Evolutionary conservation across 2,888 invertebrate genomes (phyloP).

Genomic region (Lasioglossum leucozonium): DNA sequence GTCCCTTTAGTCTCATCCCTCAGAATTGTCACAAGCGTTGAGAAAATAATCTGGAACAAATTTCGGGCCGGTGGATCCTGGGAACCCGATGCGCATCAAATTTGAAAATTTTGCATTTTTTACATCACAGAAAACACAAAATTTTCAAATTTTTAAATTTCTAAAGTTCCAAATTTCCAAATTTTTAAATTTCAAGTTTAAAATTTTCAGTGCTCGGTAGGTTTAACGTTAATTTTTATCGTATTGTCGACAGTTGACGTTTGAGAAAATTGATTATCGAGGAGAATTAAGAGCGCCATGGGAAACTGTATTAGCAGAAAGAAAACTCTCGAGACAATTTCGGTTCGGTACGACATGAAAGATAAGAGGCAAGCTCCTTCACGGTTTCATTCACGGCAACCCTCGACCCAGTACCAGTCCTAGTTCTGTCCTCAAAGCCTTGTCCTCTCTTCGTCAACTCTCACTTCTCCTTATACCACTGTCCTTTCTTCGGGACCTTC

Average conservation of each 20-base stretch:
- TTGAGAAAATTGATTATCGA: background rate
- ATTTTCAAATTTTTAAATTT: too few species aligned
- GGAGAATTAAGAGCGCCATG: slow-evolving; percentile 30
- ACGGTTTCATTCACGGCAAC: slow-evolving; percentile 60
- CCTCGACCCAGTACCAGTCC: slow-evolving; percentile 58
- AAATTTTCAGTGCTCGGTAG: too few species aligned
- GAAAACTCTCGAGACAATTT: slow-evolving; percentile 48
- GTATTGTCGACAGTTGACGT: background rate
- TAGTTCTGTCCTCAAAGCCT: slow-evolving; percentile 46
- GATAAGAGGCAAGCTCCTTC: slow-evolving; percentile 58
- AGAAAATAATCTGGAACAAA: too few species aligned
- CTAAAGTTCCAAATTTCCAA: too few species aligned
- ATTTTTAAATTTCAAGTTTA: too few species aligned
- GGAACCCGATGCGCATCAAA: too few species aligned
- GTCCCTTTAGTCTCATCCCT: too few species aligned
- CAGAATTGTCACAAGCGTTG: too few species aligned
- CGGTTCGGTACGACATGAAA: slow-evolving; percentile 44
- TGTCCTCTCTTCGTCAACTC: slow-evolving; percentile 65
- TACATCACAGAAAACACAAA: too few species aligned
- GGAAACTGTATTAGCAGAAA: slow-evolving; percentile 52
- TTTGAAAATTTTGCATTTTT: too few species aligned
- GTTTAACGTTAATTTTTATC: too few species aligned
- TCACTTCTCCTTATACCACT: slow-evolving; percentile 36
- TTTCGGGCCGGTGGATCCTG: too few species aligned
- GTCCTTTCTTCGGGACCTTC: slow-evolving; percentile 57